phyloP scores from a whole-genome alignment of 2,888 invertebrate species.

The Catocala nupta region DNA sequence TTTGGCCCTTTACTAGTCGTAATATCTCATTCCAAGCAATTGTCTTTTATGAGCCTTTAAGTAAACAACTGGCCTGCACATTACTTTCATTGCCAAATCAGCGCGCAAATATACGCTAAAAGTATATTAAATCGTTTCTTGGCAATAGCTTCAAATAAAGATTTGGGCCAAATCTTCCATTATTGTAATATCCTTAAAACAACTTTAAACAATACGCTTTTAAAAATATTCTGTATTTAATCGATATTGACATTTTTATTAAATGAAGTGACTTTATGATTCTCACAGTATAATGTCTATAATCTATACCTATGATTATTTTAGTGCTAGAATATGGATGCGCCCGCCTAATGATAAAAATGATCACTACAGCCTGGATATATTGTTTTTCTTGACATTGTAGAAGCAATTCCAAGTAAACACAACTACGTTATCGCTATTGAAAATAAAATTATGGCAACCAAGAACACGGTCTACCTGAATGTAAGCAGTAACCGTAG shows the following conservation, averaged over 20 bases:
- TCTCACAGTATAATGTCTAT: too few relatives aligned
- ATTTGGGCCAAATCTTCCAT: neutral
- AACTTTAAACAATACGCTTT: neutral
- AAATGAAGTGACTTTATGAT: neutral
- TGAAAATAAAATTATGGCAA: too few relatives aligned
- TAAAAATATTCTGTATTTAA: neutral
- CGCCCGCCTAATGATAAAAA: too few relatives aligned
- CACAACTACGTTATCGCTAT: too few relatives aligned
- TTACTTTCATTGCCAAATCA: constrained; percentile 5
- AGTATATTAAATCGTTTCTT: constrained; percentile 19
- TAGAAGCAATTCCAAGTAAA: too few relatives aligned
- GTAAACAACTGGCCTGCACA: neutral
- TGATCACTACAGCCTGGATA: too few relatives aligned
- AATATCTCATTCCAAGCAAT: neutral
- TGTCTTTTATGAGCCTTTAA: neutral
- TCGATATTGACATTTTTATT: neutral
- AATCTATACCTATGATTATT: too few relatives aligned
- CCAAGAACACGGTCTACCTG: too few relatives aligned
- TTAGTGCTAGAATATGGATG: too few relatives aligned
- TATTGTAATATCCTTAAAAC: neutral
- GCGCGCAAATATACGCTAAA: constrained; percentile 23
- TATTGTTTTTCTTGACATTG: too few relatives aligned
- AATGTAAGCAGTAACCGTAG: too few relatives aligned
- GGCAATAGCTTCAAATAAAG: constrained; percentile 12
- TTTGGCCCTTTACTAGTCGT: too few relatives aligned